These are phyloP conservation scores for Epinephelus lanceolatus DNA, from an alignment of 2,113 vertebrate species.

Conservation along the genomic window DNA sequence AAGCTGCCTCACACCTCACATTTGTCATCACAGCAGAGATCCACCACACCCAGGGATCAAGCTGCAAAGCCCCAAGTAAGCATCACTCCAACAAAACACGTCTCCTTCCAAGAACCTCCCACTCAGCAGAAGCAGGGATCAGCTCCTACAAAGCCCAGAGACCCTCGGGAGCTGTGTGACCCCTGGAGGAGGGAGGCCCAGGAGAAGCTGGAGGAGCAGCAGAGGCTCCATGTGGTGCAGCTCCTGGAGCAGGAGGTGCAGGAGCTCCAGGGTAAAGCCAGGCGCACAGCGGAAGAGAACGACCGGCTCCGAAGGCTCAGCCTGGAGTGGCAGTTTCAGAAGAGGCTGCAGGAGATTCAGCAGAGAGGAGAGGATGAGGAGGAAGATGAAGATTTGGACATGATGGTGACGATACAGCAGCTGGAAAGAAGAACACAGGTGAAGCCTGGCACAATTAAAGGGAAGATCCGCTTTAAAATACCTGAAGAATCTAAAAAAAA, in stretches of 20 bases:
- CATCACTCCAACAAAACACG: conserved; percentile 85
- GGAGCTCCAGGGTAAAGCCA: conserved; percentile 87
- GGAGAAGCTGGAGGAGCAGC: conserved; percentile 89
- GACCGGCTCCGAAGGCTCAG: conserved; percentile 89
- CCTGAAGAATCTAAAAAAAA: neutral
- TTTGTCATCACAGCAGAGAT: conserved; percentile 58
- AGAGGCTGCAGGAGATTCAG: conserved; percentile 90
- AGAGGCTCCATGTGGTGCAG: conserved; percentile 83
- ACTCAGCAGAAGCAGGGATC: conserved; percentile 81
- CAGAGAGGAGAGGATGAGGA: conserved; percentile 90
- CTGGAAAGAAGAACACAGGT: conserved; percentile 89
- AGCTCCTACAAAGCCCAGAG: conserved; percentile 79
- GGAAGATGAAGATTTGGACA: conserved; percentile 91
- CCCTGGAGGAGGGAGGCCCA: conserved; percentile 90
- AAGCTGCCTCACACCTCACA: conserved; percentile 63
- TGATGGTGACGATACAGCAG: conserved; percentile 87
- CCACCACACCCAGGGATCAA: conserved; percentile 65
- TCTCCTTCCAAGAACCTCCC: conserved; percentile 89
- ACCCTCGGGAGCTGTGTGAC: conserved; percentile 83
- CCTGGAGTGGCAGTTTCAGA: conserved; percentile 96
- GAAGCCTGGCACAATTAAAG: conserved; percentile 51
- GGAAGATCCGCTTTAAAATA: neutral
- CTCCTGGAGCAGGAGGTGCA: conserved; percentile 90
- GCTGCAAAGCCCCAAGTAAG: conserved; percentile 78
- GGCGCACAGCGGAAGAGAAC: conserved; percentile 86